These are phyloP conservation scores for Corythornis madagascariensis DNA, from an alignment of 2,113 vertebrate species.

Conservation along the genomic window DNA sequence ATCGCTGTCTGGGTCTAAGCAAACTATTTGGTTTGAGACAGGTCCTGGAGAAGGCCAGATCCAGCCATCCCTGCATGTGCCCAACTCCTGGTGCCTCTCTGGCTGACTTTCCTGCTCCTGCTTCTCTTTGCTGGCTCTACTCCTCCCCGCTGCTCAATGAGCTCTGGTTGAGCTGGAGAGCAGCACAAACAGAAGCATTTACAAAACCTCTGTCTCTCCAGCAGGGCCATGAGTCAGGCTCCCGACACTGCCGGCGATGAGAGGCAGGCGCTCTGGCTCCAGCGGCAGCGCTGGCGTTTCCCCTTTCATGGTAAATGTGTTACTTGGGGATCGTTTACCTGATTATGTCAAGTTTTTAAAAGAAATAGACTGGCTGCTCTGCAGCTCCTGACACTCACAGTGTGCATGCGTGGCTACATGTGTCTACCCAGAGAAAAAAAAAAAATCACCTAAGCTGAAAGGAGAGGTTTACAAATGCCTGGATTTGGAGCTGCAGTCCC, in stretches of 20 bases:
- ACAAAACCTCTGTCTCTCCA: slow-evolving; percentile 29
- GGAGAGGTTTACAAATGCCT: accelerated
- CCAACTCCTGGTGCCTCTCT: accelerated
- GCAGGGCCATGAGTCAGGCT: slow-evolving; percentile 47
- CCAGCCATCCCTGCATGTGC: accelerated
- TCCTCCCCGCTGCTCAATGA: neutral
- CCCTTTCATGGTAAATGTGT: neutral
- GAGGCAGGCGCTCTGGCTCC: neutral
- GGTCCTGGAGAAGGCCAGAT: neutral
- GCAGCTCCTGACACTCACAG: neutral
- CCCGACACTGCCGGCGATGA: neutral
- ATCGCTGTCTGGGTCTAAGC: neutral
- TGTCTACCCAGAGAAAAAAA: neutral
- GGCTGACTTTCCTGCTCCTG: neutral
- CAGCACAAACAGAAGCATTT: slow-evolving; percentile 47
- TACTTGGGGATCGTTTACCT: slow-evolving; percentile 46
- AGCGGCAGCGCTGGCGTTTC: neutral
- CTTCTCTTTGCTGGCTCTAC: neutral
- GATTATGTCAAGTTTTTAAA: slow-evolving; percentile 31
- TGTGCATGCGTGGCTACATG: accelerated
- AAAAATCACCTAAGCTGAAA: neutral
- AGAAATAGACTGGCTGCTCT: neutral
- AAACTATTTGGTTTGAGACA: neutral
- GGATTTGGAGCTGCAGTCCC: neutral
- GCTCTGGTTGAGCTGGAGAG: slow-evolving; percentile 5